Evolutionary conservation across 2,797 vertebrate genomes (phyloP).

Genomic region (Semaprochilodus insignis): DNA sequence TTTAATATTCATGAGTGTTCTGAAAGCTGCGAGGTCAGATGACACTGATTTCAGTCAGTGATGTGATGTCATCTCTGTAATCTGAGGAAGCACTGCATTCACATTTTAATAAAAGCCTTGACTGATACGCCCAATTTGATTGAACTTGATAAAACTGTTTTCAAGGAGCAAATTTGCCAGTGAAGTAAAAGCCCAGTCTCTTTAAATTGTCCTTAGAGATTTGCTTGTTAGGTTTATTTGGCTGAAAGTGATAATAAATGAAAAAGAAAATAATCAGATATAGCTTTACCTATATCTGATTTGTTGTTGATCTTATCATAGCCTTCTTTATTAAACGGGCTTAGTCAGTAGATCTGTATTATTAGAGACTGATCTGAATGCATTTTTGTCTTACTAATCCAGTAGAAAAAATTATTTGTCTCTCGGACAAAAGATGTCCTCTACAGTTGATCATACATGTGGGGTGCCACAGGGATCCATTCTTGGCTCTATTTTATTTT

Average conservation of each 20-base stretch:
- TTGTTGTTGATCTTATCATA: no score
- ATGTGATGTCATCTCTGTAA: not conserved
- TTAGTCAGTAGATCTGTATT: not conserved
- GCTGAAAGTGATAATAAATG: not conserved
- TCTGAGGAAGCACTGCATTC: not conserved
- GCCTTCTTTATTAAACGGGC: not conserved
- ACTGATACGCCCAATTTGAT: not conserved
- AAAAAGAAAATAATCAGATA: not conserved
- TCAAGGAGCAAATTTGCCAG: not conserved
- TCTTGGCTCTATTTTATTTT: not conserved
- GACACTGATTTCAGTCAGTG: slow-evolving; percentile 38
- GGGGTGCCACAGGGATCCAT: not conserved
- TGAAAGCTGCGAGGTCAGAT: slow-evolving; percentile 23
- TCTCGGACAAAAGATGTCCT: not conserved
- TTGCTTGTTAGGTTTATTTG: not conserved
- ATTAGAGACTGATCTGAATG: not conserved
- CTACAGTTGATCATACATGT: not conserved
- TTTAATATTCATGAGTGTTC: slow-evolving; percentile 79
- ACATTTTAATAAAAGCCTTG: slow-evolving; percentile 18
- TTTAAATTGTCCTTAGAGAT: not conserved
- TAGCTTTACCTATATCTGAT: no score
- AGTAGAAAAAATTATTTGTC: not conserved
- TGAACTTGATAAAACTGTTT: not conserved
- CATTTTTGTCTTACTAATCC: not conserved
- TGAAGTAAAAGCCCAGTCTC: not conserved